Percentiles rank a stretch among this genome's conserved stretches.
phyloP scores from a whole-genome alignment of 1,140 invertebrate species.

The Aplysia californica region DNA sequence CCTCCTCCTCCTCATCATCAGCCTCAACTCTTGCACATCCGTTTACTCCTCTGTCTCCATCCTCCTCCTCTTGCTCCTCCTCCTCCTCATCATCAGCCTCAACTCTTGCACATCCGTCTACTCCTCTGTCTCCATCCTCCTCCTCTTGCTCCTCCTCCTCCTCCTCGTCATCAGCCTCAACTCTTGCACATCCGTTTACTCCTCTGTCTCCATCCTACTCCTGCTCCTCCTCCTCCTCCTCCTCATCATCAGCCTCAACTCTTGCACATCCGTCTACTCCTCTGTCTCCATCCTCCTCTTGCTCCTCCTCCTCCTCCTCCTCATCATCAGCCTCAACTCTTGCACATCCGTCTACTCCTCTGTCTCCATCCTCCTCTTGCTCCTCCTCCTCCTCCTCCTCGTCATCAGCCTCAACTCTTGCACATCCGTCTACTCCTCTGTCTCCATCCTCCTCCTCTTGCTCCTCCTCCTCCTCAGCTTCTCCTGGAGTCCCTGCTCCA shows the following conservation, averaged over 20 bases:
- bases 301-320: too few relatives aligned
- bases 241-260: too few relatives aligned
- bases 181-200: too few relatives aligned
- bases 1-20: too few relatives aligned
- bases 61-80: not conserved
- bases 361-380: not conserved
- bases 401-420: too few relatives aligned
- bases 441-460: conserved; percentile 10
- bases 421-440: not conserved
- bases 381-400: not conserved
- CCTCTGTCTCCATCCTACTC: not conserved
- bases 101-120: too few relatives aligned
- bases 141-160: conserved; percentile 26
- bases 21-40: too few relatives aligned
- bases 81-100: not conserved
- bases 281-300: not conserved
- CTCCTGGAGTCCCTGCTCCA: conserved; percentile 63
- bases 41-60: not conserved
- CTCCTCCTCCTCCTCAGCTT: conserved; percentile 49
- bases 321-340: too few relatives aligned
- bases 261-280: not conserved
- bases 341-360: too few relatives aligned
- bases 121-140: conserved; percentile 8
- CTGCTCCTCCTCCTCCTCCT: not conserved
- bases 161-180: conserved; percentile 62